These are phyloP conservation scores for Pan troglodytes DNA, from an alignment of 2,113 vertebrate genomes.

Conservation along the genomic window NHGRI_mPanTro3-v2.1_pri NC_072412.2:44656001-44656500, in stretches of 20 bases:
- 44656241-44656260: not conserved
- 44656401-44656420: rapidly evolving
- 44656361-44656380: not conserved
- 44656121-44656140: not conserved
- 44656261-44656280: not conserved
- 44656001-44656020: not conserved
- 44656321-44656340: not conserved
- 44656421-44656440: rapidly evolving
- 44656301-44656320: not conserved
- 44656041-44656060: not conserved
- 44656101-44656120: not conserved
- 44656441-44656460: rapidly evolving
- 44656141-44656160: not conserved
- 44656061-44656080: not conserved
- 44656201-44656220: not conserved
- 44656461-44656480: not conserved
- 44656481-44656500: rapidly evolving
- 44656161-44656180: conserved; percentile 30
- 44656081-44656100: not conserved
- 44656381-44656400: not conserved
- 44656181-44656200: conserved; percentile 9
- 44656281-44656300: not conserved
- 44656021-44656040: not conserved
- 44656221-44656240: conserved; percentile 13
- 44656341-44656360: not conserved